phyloP scores from a whole-genome alignment of 2,113 vertebrate genomes.

The Apodemus speciosus region DNA sequence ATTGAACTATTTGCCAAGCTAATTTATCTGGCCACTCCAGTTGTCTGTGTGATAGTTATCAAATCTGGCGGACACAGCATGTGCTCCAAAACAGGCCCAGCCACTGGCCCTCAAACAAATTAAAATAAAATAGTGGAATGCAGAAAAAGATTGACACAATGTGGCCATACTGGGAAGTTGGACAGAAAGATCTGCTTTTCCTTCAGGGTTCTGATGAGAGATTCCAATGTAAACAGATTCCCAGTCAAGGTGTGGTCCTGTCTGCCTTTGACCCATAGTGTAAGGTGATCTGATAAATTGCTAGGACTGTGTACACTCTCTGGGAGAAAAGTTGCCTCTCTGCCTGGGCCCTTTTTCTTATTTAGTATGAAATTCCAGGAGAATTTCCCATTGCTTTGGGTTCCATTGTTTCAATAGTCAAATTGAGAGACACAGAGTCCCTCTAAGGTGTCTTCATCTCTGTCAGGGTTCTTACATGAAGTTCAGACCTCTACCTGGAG shows the following conservation, averaged over 20 bases:
- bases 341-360: not conserved
- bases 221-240: not conserved
- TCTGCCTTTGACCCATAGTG: not conserved
- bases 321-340: not conserved
- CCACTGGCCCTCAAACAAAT: not conserved
- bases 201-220: not conserved
- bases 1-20: not conserved
- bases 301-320: not conserved
- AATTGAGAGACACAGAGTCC: not conserved
- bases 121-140: not conserved
- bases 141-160: not conserved
- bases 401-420: not conserved
- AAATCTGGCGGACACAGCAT: not conserved
- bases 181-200: not conserved
- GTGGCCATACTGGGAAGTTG: not conserved
- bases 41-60: not conserved
- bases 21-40: not conserved
- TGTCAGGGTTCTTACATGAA: not conserved
- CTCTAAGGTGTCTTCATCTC: not conserved
- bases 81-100: not conserved
- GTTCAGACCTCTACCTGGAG: not conserved
- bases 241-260: not conserved
- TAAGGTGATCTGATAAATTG: not conserved
- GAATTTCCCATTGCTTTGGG: not conserved
- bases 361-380: not conserved